Conservation (phyloP, 2,888 invertebrate species). For the Gymnosoma rotundatum region DNA sequence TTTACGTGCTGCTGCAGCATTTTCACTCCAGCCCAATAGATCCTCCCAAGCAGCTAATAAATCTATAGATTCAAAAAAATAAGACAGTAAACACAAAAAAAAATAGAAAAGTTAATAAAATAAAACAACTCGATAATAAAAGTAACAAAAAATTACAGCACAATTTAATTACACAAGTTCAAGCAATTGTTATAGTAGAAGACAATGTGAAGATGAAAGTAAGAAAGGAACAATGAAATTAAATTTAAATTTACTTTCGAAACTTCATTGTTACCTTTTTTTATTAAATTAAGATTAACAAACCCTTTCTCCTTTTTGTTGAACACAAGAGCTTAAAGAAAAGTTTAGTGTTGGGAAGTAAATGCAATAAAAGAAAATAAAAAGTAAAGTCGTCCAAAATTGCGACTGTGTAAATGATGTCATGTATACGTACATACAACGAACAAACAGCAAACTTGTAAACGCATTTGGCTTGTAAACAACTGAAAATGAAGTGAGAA, state of each 20-base stretch:
- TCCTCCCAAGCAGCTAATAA: slow-evolving; percentile 82
- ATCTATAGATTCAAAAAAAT: slow-evolving; percentile 76
- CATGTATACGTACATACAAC: slow-evolving; percentile 22
- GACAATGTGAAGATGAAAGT: slow-evolving; percentile 15
- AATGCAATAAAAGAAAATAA: slow-evolving; percentile 25
- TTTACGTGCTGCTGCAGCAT: slow-evolving; percentile 81
- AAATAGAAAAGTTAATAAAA: too few species aligned
- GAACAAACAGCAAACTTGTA: slow-evolving; percentile 20
- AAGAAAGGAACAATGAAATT: slow-evolving; percentile 44
- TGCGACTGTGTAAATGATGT: slow-evolving; percentile 21
- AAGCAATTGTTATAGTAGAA: slow-evolving; percentile 36
- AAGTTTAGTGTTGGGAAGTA: slow-evolving; percentile 37
- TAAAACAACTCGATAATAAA: neutral
- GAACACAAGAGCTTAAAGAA: slow-evolving; percentile 4
- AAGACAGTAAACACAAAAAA: slow-evolving; percentile 25
- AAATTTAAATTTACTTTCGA: slow-evolving; percentile 50
- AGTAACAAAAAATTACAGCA: slow-evolving; percentile 50
- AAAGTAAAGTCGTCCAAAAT: slow-evolving; percentile 27
- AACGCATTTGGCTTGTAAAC: slow-evolving; percentile 50
- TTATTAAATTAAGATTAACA: neutral
- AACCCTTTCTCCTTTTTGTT: slow-evolving; percentile 52
- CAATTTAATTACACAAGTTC: slow-evolving; percentile 62
- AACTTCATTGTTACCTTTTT: slow-evolving; percentile 46
- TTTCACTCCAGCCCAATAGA: slow-evolving; percentile 82
- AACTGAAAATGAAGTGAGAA: slow-evolving; percentile 29